phyloP scores from a whole-genome alignment of 2,888 invertebrate genomes.

The Stenotaenia linearis region DNA sequence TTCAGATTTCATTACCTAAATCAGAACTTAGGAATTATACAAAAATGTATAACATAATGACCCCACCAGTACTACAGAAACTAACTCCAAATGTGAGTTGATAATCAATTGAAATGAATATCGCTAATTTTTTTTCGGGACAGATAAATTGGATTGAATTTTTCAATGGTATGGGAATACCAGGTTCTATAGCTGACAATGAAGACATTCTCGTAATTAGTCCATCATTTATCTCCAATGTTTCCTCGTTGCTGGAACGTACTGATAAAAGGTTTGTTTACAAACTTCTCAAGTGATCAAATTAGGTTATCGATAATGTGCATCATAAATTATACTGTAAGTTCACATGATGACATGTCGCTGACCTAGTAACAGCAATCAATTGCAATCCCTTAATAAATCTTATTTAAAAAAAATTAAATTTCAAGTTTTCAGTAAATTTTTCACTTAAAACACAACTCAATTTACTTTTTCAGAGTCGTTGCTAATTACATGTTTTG shows the following conservation, averaged over 20 bases:
- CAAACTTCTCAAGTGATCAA: background rate
- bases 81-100: constrained; percentile 40
- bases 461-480: constrained; percentile 49
- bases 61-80: constrained; percentile 65
- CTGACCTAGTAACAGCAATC: background rate
- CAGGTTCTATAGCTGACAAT: constrained; percentile 50
- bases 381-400: background rate
- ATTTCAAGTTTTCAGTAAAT: too few relatives aligned
- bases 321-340: too few relatives aligned
- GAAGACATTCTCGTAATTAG: constrained; percentile 81
- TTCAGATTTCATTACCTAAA: constrained; percentile 72
- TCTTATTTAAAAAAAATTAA: background rate
- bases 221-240: constrained; percentile 67
- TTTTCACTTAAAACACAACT: too few relatives aligned
- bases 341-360: background rate
- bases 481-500: constrained; percentile 90
- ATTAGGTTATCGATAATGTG: background rate
- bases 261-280: constrained; percentile 55
- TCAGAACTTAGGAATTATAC: constrained; percentile 87
- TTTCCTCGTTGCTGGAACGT: constrained; percentile 58
- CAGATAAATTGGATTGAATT: constrained; percentile 64
- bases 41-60: constrained; percentile 84
- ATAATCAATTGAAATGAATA: background rate
- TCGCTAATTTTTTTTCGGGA: background rate
- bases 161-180: constrained; percentile 67